Percentiles rank a stretch among this genome's conserved stretches.
Evolutionary conservation across 2,797 vertebrate species (phyloP).

Genomic region (Bovichtus diacanthus): DNA sequence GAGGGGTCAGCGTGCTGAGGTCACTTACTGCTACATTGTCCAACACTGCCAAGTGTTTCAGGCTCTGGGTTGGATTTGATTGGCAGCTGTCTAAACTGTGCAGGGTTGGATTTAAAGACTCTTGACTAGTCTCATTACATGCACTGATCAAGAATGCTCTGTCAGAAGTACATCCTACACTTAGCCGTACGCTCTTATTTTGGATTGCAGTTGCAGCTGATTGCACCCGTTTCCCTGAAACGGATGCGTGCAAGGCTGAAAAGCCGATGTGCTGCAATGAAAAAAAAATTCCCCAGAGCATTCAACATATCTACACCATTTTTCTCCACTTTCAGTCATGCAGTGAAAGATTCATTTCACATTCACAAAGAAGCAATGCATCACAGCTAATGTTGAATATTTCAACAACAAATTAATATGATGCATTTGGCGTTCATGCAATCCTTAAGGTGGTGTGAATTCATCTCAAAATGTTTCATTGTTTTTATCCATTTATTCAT

Average conservation of each 20-base stretch:
- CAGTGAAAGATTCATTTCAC: neutral
- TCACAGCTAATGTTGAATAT: slow-evolving; percentile 19
- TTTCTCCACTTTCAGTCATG: slow-evolving; percentile 10
- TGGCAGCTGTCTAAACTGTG: slow-evolving; percentile 18
- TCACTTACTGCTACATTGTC: no score
- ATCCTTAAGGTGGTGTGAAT: neutral
- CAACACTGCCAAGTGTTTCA: neutral
- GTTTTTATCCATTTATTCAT: neutral
- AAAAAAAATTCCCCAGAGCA: neutral
- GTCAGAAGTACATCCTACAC: slow-evolving; percentile 15
- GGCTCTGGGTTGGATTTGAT: slow-evolving; percentile 5
- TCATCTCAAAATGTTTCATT: neutral
- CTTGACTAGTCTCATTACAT: slow-evolving; percentile 15
- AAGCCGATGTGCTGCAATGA: slow-evolving; percentile 18
- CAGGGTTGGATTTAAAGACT: neutral
- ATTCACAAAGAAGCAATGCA: slow-evolving; percentile 19
- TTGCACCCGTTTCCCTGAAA: slow-evolving; percentile 31
- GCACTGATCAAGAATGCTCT: slow-evolving; percentile 17
- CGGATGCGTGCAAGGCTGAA: neutral
- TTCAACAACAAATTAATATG: slow-evolving; percentile 26
- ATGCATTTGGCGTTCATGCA: slow-evolving; percentile 4
- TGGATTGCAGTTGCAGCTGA: slow-evolving; percentile 29
- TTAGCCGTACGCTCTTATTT: neutral
- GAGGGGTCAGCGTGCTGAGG: no score
- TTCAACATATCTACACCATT: slow-evolving; percentile 17